Percentiles rank a stretch among this genome's conserved stretches.
Conservation (phyloP, 1,140 invertebrate species). For the Myzus persicae region DNA sequence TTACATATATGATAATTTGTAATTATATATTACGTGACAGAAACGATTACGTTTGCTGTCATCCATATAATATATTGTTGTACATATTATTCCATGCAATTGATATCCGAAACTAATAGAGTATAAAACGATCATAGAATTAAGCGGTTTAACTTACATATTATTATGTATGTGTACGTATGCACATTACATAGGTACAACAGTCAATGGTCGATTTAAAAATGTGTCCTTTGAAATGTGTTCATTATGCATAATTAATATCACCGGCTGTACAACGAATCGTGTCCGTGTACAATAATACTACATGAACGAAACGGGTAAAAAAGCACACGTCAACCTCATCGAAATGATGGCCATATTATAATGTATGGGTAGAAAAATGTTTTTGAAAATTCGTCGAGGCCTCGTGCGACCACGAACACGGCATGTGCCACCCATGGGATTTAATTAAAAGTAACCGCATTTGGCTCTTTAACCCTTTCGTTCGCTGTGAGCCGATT, state of each 20-base stretch:
- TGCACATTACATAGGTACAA: too few relatives aligned
- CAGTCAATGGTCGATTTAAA: background rate
- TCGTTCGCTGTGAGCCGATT: background rate
- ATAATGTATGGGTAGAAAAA: constrained; percentile 15
- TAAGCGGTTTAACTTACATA: background rate
- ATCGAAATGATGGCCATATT: background rate
- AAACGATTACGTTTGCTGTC: background rate
- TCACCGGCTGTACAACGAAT: background rate
- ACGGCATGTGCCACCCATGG: background rate
- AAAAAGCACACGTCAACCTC: background rate
- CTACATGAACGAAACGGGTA: background rate
- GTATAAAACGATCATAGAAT: background rate
- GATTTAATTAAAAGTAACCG: constrained; percentile 56
- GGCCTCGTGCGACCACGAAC: constrained; percentile 10
- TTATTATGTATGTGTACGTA: background rate
- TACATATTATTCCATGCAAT: background rate
- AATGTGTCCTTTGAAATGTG: background rate
- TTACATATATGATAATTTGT: too few relatives aligned
- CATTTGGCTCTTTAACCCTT: constrained; percentile 56
- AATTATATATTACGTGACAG: background rate
- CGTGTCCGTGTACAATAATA: background rate
- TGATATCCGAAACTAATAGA: background rate
- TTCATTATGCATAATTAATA: background rate
- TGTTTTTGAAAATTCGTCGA: background rate
- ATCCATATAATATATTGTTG: background rate